Conservation (phyloP, 1,140 invertebrate species). For the Lasioglossum baleicum region DNA sequence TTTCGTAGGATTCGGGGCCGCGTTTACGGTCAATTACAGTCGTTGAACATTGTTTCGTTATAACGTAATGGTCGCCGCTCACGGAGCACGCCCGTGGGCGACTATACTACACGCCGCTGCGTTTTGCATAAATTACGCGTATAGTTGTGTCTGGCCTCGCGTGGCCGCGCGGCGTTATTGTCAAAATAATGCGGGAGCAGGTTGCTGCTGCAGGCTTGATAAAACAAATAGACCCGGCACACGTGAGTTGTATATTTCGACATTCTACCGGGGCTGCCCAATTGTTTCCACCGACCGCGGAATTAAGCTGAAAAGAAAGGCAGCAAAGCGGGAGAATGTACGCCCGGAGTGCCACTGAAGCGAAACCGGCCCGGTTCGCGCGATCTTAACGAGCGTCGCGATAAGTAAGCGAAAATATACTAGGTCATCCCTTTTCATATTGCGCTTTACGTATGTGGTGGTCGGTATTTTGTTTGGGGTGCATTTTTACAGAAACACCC, state of each 20-base stretch:
- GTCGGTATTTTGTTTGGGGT: no score
- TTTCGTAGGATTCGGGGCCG: neutral
- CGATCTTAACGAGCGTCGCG: neutral
- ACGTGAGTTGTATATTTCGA: slow-evolving; percentile 52
- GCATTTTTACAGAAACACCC: no score
- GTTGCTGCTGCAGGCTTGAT: slow-evolving; percentile 50
- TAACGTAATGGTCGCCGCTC: slow-evolving; percentile 50
- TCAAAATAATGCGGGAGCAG: slow-evolving; percentile 56
- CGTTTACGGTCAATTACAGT: slow-evolving; percentile 44
- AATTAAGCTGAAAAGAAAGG: slow-evolving; percentile 18
- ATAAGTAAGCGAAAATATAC: slow-evolving; percentile 3
- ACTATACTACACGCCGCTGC: slow-evolving; percentile 15
- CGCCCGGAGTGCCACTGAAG: neutral
- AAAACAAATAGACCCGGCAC: slow-evolving; percentile 59
- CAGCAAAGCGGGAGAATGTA: neutral
- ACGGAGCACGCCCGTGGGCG: slow-evolving; percentile 34
- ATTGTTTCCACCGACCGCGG: slow-evolving; percentile 40
- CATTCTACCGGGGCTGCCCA: slow-evolving; percentile 5
- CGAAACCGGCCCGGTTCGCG: neutral
- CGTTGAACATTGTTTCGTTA: slow-evolving; percentile 56
- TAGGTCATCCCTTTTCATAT: no score
- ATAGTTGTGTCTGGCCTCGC: slow-evolving; percentile 49
- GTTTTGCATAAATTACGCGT: slow-evolving; percentile 63
- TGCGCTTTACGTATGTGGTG: no score
- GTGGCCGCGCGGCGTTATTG: slow-evolving; percentile 57